Evolutionary conservation across 2,113 vertebrate species (phyloP).

Genomic region (Brachirus orientalis): DNA sequence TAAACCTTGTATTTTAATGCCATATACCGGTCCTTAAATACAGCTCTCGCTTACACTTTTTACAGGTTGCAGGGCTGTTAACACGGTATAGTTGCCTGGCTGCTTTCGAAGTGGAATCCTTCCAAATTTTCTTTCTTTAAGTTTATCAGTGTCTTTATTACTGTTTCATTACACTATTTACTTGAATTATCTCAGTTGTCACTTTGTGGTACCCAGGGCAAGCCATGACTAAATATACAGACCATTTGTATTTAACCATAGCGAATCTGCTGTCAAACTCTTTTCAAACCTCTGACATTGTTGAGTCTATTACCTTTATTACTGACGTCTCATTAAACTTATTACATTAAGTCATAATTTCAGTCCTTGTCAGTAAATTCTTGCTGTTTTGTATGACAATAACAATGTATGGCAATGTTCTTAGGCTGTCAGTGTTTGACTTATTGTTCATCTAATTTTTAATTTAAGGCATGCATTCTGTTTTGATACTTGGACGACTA

Average conservation of each 20-base stretch:
- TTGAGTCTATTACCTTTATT: not conserved
- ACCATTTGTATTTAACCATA: too few species aligned
- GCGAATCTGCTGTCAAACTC: not conserved
- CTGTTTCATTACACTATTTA: too few species aligned
- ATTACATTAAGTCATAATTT: not conserved
- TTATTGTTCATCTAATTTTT: slow-evolving; percentile 9
- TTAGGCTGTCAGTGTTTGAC: slow-evolving; percentile 8
- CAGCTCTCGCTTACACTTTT: too few species aligned
- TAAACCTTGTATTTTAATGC: not conserved
- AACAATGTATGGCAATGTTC: too few species aligned
- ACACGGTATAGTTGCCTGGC: too few species aligned
- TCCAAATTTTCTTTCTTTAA: too few species aligned
- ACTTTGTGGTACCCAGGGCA: not conserved
- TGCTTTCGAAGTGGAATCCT: too few species aligned
- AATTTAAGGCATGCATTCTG: not conserved
- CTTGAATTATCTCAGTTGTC: not conserved
- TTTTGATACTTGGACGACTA: not conserved
- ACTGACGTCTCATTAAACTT: not conserved
- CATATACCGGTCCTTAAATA: too few species aligned
- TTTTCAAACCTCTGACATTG: not conserved
- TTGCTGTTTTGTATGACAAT: not conserved
- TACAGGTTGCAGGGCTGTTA: not conserved
- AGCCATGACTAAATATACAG: not conserved
- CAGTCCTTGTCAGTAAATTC: too few species aligned
- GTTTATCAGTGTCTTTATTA: too few species aligned